phyloP scores from a whole-genome alignment of 1,140 invertebrate species.

The Trichonephila clavipes region DNA sequence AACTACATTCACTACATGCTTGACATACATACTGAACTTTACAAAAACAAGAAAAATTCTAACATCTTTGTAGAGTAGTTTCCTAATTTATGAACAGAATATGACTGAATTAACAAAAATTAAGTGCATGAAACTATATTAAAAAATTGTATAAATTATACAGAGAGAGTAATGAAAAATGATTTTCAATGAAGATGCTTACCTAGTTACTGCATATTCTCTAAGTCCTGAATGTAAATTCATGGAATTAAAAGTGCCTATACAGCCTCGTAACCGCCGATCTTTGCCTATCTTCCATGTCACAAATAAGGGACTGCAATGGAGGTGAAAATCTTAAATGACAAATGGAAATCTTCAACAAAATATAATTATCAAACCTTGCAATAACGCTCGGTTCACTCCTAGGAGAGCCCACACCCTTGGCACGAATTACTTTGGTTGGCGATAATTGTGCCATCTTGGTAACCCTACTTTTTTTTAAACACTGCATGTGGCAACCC shows the following conservation, averaged over 20 bases:
- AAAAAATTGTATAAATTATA: background rate
- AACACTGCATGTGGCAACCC: too few relatives aligned
- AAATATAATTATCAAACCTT: too few relatives aligned
- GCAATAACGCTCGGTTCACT: too few relatives aligned
- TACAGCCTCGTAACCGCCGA: conserved; percentile 93
- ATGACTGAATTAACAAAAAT: background rate
- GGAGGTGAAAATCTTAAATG: conserved; percentile 42
- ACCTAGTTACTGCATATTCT: conserved; percentile 97
- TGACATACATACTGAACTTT: too few relatives aligned
- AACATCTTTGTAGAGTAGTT: too few relatives aligned
- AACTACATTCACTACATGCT: too few relatives aligned
- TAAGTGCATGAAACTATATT: background rate
- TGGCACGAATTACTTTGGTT: too few relatives aligned
- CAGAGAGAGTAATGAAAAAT: background rate
- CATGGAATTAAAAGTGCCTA: conserved; percentile 97
- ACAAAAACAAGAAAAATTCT: too few relatives aligned
- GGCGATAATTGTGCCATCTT: too few relatives aligned
- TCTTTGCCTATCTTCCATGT: conserved; percentile 99
- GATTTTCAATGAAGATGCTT: background rate
- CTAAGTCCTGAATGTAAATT: conserved; percentile 94
- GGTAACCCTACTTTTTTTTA: too few relatives aligned
- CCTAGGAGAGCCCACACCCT: too few relatives aligned
- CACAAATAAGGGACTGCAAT: conserved; percentile 97
- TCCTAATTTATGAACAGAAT: too few relatives aligned
- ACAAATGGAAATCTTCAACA: conserved; percentile 33